A percentile compares a stretch with the other conserved stretches of the same genome.
phyloP scores from a whole-genome alignment of 2,797 vertebrate genomes.

The Eremophila alpestris region DNA sequence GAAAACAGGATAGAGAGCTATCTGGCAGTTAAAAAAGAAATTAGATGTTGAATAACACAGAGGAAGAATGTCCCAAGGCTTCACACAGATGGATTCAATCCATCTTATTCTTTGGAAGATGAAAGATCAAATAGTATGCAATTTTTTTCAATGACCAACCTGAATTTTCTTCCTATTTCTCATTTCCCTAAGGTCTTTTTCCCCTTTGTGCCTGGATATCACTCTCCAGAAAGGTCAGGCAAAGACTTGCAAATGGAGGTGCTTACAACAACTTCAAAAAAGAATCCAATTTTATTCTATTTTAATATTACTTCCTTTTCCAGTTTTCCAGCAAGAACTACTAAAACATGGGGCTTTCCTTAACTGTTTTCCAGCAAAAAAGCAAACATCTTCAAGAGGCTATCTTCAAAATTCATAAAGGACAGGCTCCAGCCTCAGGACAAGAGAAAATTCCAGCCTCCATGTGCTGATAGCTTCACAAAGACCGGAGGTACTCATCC shows the following conservation, averaged over 20 bases:
- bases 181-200: background rate
- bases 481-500: background rate
- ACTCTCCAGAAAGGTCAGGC: background rate
- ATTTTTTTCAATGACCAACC: background rate
- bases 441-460: background rate
- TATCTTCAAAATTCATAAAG: background rate
- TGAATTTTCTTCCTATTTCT: background rate
- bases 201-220: background rate
- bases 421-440: background rate
- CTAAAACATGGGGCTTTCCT: background rate
- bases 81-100: background rate
- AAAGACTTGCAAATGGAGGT: background rate
- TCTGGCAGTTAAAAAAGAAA: background rate
- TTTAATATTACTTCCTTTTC: background rate
- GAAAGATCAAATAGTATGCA: background rate
- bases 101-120: background rate
- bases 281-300: fast-evolving
- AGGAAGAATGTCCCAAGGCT: background rate
- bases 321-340: background rate
- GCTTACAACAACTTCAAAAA: background rate
- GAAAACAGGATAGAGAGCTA: background rate
- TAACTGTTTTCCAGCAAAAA: background rate
- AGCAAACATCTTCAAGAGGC: background rate
- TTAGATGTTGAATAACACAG: background rate
- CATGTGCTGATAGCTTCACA: background rate